A percentile compares a stretch with the other conserved stretches of the same genome.
Conservation (phyloP, 2,797 vertebrate species). For the Falco concolor region DNA sequence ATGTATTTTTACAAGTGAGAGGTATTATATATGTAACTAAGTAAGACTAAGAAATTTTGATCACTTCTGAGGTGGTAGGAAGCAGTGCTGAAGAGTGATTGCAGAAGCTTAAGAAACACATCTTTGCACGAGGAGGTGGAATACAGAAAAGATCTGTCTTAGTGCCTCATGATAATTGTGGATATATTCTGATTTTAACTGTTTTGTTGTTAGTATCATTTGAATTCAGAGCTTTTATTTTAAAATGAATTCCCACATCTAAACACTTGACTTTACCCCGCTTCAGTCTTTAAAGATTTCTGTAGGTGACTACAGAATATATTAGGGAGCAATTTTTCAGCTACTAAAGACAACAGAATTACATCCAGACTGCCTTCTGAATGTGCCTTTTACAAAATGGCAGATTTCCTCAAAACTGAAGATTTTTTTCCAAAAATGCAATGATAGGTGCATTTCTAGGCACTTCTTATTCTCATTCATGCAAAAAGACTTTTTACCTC, state of each 20-base stretch:
- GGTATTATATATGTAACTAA: neutral
- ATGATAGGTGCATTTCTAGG: neutral
- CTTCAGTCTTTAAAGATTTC: neutral
- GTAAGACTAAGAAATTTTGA: neutral
- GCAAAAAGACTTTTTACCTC: neutral
- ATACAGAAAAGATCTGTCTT: neutral
- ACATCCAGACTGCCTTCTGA: neutral
- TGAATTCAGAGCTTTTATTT: neutral
- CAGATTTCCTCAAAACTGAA: neutral
- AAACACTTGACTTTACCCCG: neutral
- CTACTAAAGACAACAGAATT: neutral
- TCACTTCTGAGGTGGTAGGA: neutral
- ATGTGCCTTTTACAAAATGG: neutral
- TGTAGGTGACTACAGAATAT: neutral
- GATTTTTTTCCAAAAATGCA: neutral
- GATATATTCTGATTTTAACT: neutral
- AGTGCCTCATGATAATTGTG: neutral
- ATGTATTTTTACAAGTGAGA: neutral
- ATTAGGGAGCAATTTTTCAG: neutral
- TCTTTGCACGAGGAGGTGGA: neutral
- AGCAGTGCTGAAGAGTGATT: neutral
- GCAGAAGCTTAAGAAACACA: neutral
- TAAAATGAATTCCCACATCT: neutral
- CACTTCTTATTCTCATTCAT: neutral
- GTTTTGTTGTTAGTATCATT: neutral